Base-by-base conservation (phyloP, 2,888 invertebrate species). In the Lymantria monacha region DNA sequence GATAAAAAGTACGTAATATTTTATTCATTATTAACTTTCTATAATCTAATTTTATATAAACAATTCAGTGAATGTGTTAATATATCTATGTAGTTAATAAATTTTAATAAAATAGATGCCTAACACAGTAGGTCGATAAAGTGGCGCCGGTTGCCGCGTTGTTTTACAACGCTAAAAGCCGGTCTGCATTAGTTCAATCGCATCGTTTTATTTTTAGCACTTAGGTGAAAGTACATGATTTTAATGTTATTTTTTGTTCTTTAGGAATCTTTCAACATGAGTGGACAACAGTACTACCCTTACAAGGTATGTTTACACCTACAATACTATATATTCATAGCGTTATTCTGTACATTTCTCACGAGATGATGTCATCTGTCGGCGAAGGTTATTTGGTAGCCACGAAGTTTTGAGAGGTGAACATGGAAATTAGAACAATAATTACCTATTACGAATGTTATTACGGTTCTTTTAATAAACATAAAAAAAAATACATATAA, bases 221-320 rank as follows among this genome's bases (percentile, higher is more conserved):
- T 42, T 41, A 54, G 50, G 63, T 70, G 70, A 72, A 69, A 66
- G 66, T 56, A 63, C 67, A 57, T 71, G 77, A 67, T 73, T 74
- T 56, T 66, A 70, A 70, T 54, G 47, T 52, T 22, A 51, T 54
- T 67, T 72, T 78, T 72, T 74, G 51, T 78, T 81, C 81, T 67
- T 74, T 81, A 87, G 86, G 77, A 83, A 80, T 72, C 72, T 79
- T 49, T 67, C 88, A 94, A 85, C 79, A 95, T 95, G 95, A 94
- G 94, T 86, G 94, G 95, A 81, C 95, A 95, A 76, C 95, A 96
- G 88, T 96, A 96, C 88, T 96, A 96, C 88, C 96, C 96, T 76
- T 96, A 96, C 94, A 96, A 96, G 94, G 96, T 96, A 85, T 94
- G 93, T 78, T 74, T 72, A n/a, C 75, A 76, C 81, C 80, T 83